phyloP scores from a whole-genome alignment of 1,140 invertebrate genomes.

The Drosophila prosaltans region DNA sequence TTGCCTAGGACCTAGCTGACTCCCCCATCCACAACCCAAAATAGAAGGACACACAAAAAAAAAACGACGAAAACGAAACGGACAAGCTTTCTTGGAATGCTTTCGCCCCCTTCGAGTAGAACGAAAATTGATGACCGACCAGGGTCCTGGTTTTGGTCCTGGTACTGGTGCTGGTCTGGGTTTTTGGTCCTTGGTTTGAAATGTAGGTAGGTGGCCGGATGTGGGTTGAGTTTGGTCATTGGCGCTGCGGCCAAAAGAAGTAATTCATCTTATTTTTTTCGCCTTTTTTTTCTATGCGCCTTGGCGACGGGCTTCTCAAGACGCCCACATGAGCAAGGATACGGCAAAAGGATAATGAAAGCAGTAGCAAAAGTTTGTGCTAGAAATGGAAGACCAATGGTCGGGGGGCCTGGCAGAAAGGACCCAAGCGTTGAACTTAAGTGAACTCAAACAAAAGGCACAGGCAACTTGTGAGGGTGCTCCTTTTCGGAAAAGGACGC shows the following conservation, averaged over 20 bases:
- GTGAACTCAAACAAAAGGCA: constrained; percentile 80
- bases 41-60: background rate
- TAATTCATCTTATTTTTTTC: constrained; percentile 81
- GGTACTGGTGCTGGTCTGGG: constrained; percentile 31
- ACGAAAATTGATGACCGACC: constrained; percentile 77
- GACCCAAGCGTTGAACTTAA: constrained; percentile 78
- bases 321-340: constrained; percentile 79
- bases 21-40: constrained; percentile 1
- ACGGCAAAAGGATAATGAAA: constrained; percentile 81
- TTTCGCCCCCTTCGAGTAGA: constrained; percentile 48
- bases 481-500: constrained; percentile 56
- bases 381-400: constrained; percentile 35
- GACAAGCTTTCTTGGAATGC: constrained; percentile 68
- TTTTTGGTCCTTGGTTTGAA: constrained; percentile 23
- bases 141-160: constrained; percentile 52
- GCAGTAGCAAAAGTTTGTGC: constrained; percentile 65
- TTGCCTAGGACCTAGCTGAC: constrained; percentile 59
- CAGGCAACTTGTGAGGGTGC: constrained; percentile 55
- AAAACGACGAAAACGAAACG: constrained; percentile 58
- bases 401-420: constrained; percentile 32
- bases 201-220: constrained; percentile 29
- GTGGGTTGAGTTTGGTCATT: constrained; percentile 67
- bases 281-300: constrained; percentile 50
- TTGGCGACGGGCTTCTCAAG: constrained; percentile 66
- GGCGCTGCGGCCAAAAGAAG: constrained; percentile 80